Conservation (phyloP, 92 coral and sea anemone genomes). For the Actinernus sp. region DNA sequence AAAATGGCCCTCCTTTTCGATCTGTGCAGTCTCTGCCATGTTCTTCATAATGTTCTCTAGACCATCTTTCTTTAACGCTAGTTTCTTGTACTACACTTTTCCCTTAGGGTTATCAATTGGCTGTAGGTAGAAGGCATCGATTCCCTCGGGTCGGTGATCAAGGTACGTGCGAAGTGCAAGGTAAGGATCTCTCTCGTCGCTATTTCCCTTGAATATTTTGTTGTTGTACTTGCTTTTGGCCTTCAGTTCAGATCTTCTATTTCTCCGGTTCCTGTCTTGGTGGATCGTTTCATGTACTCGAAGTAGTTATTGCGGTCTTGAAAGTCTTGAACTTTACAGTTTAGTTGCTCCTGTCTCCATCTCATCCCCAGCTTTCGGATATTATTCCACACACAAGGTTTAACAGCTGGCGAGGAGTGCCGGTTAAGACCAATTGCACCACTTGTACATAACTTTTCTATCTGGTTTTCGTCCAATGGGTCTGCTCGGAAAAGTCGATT, state of each 20-base stretch:
- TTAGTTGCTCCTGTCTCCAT: slow-evolving; percentile 22
- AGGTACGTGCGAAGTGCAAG: slow-evolving; percentile 4
- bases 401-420: slow-evolving; percentile 9
- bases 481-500: slow-evolving; percentile 26
- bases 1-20: slow-evolving; percentile 29
- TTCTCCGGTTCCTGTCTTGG: slow-evolving; percentile 31
- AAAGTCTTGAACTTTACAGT: slow-evolving; percentile 30
- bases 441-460: slow-evolving; percentile 28
- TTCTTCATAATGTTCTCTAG: slow-evolving; percentile 29
- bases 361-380: slow-evolving; percentile 27
- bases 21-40: slow-evolving; percentile 38
- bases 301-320: slow-evolving; percentile 4
- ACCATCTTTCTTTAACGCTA: slow-evolving; percentile 20
- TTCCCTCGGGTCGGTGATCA: slow-evolving; percentile 2
- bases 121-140: slow-evolving; percentile 16
- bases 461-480: slow-evolving; percentile 35
- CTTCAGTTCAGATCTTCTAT: slow-evolving; percentile 7
- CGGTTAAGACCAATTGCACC: slow-evolving; percentile 42
- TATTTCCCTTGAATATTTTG: slow-evolving; percentile 15
- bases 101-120: slow-evolving; percentile 7
- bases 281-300: slow-evolving; percentile 15
- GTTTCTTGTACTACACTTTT: slow-evolving; percentile 31
- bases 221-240: slow-evolving; percentile 29
- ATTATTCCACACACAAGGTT: slow-evolving; percentile 51
- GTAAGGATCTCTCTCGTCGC: slow-evolving; percentile 29